phyloP scores from a whole-genome alignment of 2,888 invertebrate species.

The Conistra vaccinii region DNA sequence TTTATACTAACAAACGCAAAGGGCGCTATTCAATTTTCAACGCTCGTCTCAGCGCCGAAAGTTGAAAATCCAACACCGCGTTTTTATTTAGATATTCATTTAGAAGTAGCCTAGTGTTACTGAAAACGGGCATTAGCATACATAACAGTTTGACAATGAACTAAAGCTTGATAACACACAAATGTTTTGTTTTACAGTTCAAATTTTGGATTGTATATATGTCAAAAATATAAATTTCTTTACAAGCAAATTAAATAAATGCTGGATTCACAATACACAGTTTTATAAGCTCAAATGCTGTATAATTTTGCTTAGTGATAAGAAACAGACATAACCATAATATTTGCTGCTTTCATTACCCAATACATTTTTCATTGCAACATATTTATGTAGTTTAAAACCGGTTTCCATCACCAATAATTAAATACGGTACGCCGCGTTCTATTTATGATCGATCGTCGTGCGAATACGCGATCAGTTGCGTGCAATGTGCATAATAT shows the following conservation, averaged over 20 bases:
- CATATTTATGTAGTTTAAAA: slow-evolving; percentile 25
- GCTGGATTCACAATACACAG: slow-evolving; percentile 25
- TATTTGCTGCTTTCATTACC: slow-evolving; percentile 16
- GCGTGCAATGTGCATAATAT: too few relatives aligned
- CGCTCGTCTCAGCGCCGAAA: neutral
- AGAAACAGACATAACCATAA: slow-evolving; percentile 3
- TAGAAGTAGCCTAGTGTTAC: neutral
- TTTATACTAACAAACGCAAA: neutral
- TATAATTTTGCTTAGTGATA: neutral
- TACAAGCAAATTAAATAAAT: slow-evolving; percentile 42
- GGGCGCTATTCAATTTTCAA: neutral
- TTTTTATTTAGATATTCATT: neutral
- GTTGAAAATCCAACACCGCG: neutral
- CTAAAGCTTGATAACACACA: neutral
- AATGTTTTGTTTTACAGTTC: too few relatives aligned
- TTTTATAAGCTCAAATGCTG: slow-evolving; percentile 4
- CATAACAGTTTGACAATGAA: slow-evolving; percentile 1
- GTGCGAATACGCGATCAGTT: too few relatives aligned
- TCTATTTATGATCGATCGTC: too few relatives aligned
- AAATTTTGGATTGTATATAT: too few relatives aligned
- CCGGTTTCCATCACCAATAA: neutral
- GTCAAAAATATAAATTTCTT: neutral
- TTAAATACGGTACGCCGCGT: neutral
- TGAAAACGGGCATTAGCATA: neutral
- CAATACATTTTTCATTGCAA: slow-evolving; percentile 40